Percentiles rank a stretch among this genome's conserved stretches.
Evolutionary conservation across 2,888 invertebrate species (phyloP).

Genomic region (Tricholauxania praeusta): DNA sequence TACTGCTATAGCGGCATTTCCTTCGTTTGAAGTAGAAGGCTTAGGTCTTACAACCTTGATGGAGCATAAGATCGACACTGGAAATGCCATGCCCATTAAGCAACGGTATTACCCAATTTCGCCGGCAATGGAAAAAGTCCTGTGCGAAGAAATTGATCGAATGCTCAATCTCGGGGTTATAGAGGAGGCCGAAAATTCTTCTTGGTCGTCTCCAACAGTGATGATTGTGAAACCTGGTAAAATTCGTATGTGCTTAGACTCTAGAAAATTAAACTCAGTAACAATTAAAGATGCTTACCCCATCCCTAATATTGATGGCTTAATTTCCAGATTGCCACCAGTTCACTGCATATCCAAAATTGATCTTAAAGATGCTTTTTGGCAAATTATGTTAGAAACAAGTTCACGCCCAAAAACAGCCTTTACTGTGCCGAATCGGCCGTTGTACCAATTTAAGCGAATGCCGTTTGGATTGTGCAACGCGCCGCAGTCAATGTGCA

Average conservation of each 20-base stretch:
- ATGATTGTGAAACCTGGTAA: neutral
- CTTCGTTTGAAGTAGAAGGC: conserved; percentile 9
- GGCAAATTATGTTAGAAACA: conserved; percentile 13
- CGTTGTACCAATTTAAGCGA: conserved; percentile 14
- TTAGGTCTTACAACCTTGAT: neutral
- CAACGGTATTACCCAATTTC: too few relatives aligned
- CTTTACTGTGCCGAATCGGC: conserved; percentile 9
- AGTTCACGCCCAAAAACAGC: conserved; percentile 11
- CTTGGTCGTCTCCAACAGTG: too few relatives aligned
- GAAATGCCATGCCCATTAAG: too few relatives aligned
- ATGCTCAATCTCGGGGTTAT: neutral
- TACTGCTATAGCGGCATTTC: conserved; percentile 3
- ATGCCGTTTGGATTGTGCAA: conserved; percentile 25
- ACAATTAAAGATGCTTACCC: conserved; percentile 27
- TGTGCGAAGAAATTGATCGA: neutral
- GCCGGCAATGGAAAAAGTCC: too few relatives aligned
- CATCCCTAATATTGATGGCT: conserved; percentile 24
- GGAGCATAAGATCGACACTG: conserved; percentile 11
- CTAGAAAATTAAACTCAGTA: neutral
- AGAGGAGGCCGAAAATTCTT: neutral
- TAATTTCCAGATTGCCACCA: conserved; percentile 19
- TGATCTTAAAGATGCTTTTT: conserved; percentile 29
- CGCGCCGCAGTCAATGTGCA: neutral
- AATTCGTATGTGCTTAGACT: conserved; percentile 16
- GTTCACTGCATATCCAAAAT: conserved; percentile 20